Evolutionary conservation across 2,113 vertebrate genomes (phyloP).

Genomic region (Pterocles orientalis): DNA sequence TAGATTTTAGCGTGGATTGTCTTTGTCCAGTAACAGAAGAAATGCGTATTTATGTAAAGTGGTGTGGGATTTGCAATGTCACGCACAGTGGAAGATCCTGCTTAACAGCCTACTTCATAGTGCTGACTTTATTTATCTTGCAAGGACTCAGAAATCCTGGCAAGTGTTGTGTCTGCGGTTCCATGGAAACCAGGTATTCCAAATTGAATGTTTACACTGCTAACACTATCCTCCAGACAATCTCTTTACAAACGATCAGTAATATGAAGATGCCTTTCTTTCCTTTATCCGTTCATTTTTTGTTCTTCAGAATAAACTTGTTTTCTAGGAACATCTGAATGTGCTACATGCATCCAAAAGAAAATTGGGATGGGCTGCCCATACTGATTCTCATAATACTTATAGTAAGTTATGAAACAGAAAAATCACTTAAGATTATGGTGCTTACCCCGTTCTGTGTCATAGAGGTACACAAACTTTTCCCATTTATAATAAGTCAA

Average conservation of each 20-base stretch:
- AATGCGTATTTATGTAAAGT: neutral
- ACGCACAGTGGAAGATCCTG: neutral
- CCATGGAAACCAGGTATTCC: neutral
- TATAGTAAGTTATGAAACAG: neutral
- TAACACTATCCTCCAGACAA: neutral
- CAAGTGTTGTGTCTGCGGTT: neutral
- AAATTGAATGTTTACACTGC: neutral
- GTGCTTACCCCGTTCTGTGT: constrained; percentile 94
- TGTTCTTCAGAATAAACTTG: neutral
- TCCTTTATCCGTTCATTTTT: neutral
- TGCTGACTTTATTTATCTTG: neutral
- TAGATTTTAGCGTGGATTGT: neutral
- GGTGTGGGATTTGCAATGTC: neutral
- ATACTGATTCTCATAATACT: neutral
- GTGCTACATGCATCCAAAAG: neutral
- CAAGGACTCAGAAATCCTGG: neutral
- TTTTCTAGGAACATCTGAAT: neutral
- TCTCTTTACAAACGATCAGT: neutral
- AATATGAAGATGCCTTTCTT: neutral
- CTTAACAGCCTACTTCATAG: neutral
- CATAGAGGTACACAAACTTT: constrained; percentile 97
- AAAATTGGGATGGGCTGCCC: neutral
- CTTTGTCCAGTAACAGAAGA: neutral
- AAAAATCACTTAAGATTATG: neutral
- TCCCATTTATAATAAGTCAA: constrained; percentile 95